Evolutionary conservation across 2,797 vertebrate species (phyloP), one percentile per base, ranked within the genome.

Genomic region (Acanthornis magna): DNA sequence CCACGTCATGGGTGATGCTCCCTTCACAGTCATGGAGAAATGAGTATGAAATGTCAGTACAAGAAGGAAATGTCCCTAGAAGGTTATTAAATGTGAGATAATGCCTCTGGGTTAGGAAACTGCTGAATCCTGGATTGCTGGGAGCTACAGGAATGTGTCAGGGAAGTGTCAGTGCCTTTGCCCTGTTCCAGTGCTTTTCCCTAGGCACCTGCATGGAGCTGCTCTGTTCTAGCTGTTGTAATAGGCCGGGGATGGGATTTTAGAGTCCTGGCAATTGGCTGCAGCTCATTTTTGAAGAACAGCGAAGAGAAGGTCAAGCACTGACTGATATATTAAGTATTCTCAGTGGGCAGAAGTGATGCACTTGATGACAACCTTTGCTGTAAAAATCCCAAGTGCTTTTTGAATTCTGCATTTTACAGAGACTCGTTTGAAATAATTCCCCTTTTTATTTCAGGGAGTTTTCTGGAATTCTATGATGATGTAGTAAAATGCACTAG

Each of bases 341-440:
- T 91, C 61, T 79, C 53, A 34, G 19, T 20, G 34, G 53, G 58
- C 54, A 88, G 61, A 75, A 86, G 68, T 3, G 38, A 71, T 93
- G 66, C 18, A 40, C 55, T 34, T 22, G 60, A 30, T 71, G 65
- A 29, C 74, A 94, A 9, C 38, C 72, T 82, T 48, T 85, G 74
- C 68, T 82, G 53, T 67, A 74, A 76, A 87, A 89, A 58, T 70
- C 67, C 85, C 51, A n/a, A 62, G 23, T 53, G 73, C 43, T 55
- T 73, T 86, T 73, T 58, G 55, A 82, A 54, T 32, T 84, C 70
- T 84, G 43, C 26, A 13, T 85, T 85, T 92, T 71, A 38, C 17
- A 65, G 38, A 54, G 8, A n/a, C 22, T 30, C 6, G 3, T 63
- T 88, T 72, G 21, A 50, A 78, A 32, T 32, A 36, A 48, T 13